Conservation (phyloP, 2,113 vertebrate species). For the Arothron firmamentum region DNA sequence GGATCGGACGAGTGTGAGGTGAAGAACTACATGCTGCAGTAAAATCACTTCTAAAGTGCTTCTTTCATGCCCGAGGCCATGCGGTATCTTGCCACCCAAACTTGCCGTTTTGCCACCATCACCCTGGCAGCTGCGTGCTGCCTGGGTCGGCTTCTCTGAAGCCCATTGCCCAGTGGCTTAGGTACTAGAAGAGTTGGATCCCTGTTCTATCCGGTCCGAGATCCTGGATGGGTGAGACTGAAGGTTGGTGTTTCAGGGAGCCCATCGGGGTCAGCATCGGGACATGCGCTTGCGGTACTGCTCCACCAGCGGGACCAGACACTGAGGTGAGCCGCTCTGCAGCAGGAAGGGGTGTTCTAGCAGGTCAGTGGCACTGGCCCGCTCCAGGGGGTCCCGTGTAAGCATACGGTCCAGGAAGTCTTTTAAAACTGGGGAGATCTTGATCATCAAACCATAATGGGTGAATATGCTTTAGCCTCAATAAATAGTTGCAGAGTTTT, state of each 20-base stretch:
- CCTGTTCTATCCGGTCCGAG: conserved; percentile 26
- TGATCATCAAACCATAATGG: conserved; percentile 14
- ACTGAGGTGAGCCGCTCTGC: conserved; percentile 93
- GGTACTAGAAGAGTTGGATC: conserved; percentile 35
- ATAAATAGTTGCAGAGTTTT: no score
- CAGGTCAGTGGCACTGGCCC: conserved; percentile 90
- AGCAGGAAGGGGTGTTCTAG: conserved; percentile 96
- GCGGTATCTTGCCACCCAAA: conserved; percentile 41
- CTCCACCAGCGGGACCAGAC: conserved; percentile 93
- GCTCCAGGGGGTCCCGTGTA: conserved; percentile 85
- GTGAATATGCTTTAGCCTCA: not conserved
- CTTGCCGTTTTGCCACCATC: conserved; percentile 24
- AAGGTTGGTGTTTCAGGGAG: conserved; percentile 10
- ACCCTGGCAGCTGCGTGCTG: conserved; percentile 32
- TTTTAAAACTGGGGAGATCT: conserved; percentile 92
- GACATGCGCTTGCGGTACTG: conserved; percentile 90
- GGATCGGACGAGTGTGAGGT: conserved; percentile 34
- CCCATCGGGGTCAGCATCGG: conserved; percentile 68
- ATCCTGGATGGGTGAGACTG: conserved; percentile 34
- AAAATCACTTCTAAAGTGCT: conserved; percentile 65
- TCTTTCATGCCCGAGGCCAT: conserved; percentile 59
- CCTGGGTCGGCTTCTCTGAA: conserved; percentile 38
- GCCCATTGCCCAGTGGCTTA: conserved; percentile 27
- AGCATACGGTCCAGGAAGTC: conserved; percentile 97
- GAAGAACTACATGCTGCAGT: conserved; percentile 64